A percentile compares a stretch with the other conserved stretches of the same genome.
Conservation (phyloP, 30 jellyfish, hydroid and myxozoan species). For the Mastigias papua region DNA sequence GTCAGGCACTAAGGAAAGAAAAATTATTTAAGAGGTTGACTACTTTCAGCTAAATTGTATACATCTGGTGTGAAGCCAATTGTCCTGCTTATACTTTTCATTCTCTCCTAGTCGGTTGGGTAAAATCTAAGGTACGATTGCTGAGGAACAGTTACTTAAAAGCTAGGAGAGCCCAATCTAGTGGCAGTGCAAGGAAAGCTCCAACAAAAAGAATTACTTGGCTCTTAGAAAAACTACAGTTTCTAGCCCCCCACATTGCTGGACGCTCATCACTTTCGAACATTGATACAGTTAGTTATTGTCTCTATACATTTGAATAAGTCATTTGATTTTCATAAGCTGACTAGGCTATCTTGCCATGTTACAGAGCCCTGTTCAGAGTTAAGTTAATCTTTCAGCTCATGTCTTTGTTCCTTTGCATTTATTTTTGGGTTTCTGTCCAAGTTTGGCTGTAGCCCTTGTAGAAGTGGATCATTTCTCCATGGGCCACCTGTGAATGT, state of each 20-base stretch:
- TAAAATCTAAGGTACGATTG: background rate
- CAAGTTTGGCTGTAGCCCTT: too few species aligned
- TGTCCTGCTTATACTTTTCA: background rate
- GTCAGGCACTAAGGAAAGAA: too few species aligned
- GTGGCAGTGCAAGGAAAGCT: background rate
- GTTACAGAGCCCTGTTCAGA: too few species aligned
- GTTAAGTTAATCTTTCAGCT: too few species aligned
- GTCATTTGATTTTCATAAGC: too few species aligned
- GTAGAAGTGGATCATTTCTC: too few species aligned
- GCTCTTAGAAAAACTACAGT: background rate
- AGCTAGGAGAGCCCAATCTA: background rate
- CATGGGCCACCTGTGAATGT: too few species aligned
- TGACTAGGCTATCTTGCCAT: too few species aligned
- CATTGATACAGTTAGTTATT: background rate
- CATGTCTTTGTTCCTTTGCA: too few species aligned
- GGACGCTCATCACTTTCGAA: background rate
- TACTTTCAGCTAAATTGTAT: background rate
- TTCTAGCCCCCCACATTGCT: background rate
- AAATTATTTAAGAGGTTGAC: background rate
- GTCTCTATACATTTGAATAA: too few species aligned
- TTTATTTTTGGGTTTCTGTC: too few species aligned
- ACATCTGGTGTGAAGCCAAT: background rate
- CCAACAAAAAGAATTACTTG: background rate
- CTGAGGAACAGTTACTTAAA: background rate
- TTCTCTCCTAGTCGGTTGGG: background rate